A percentile compares a stretch with the other conserved stretches of the same genome.
Evolutionary conservation across 2,797 vertebrate genomes (phyloP).

Genomic region (Girardinus metallicus): DNA sequence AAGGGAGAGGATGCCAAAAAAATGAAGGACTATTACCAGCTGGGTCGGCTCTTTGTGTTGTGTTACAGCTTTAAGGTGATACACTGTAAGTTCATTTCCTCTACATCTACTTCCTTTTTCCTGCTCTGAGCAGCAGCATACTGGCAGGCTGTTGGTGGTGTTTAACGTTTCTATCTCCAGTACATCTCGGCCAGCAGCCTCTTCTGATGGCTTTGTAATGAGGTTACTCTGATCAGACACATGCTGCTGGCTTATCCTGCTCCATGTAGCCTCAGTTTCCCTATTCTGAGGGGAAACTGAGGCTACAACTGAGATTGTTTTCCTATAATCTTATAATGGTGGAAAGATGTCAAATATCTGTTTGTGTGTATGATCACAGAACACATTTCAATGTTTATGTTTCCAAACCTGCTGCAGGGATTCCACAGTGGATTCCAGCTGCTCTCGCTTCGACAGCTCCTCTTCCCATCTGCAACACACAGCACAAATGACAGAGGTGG

Average conservation of each 20-base stretch:
- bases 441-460: constrained; percentile 88
- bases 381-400: constrained; percentile 28
- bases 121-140: constrained; percentile 32
- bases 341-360: constrained; percentile 6
- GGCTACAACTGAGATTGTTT: constrained; percentile 1
- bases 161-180: constrained; percentile 33
- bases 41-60: neutral
- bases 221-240: constrained; percentile 51
- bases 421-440: constrained; percentile 90
- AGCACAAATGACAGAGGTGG: constrained; percentile 52
- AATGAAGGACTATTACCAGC: constrained; percentile 27
- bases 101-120: constrained; percentile 18
- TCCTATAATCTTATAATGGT: constrained; percentile 5
- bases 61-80: constrained; percentile 23
- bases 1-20: constrained; percentile 16
- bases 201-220: constrained; percentile 57
- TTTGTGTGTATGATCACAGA: constrained; percentile 15
- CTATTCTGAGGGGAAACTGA: too few species aligned
- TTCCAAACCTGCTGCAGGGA: constrained; percentile 89
- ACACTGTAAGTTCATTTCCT: constrained; percentile 37
- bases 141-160: constrained; percentile 33
- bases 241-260: constrained; percentile 30
- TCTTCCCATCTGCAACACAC: constrained; percentile 93
- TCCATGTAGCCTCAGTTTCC: neutral
- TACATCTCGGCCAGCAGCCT: constrained; percentile 42